Conservation (phyloP, 2,797 vertebrate genomes). For the Hypotaenidia philippensis region DNA sequence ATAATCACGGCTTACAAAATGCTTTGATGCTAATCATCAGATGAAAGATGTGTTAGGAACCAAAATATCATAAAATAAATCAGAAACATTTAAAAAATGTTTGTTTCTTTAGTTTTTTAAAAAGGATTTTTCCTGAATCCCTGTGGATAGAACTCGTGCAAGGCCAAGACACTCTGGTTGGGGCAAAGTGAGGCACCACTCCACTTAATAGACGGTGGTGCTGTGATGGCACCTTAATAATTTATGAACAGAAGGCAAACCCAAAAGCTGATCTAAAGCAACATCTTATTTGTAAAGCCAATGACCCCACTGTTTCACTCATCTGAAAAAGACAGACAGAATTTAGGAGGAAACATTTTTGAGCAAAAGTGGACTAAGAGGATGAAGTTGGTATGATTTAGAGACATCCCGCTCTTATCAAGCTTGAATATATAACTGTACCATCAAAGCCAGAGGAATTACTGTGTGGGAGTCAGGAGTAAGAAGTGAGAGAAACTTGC, state of each 20-base stretch:
- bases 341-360: background rate
- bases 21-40: background rate
- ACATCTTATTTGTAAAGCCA: background rate
- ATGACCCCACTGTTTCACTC: background rate
- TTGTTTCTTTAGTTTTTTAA: background rate
- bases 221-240: background rate
- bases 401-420: background rate
- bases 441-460: background rate
- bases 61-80: background rate
- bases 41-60: background rate
- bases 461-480: background rate
- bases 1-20: background rate
- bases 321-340: background rate
- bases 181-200: background rate
- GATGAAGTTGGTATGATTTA: background rate
- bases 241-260: background rate
- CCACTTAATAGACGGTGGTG: rapidly evolving
- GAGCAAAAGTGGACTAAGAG: background rate
- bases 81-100: background rate
- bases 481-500: background rate
- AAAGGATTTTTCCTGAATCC: background rate
- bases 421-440: background rate
- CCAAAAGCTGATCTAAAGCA: background rate
- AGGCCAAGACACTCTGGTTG: background rate
- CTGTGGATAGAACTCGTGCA: background rate